Evolutionary conservation across 2,888 invertebrate species (phyloP).

Genomic region (Chrysopilus asiliformis): DNA sequence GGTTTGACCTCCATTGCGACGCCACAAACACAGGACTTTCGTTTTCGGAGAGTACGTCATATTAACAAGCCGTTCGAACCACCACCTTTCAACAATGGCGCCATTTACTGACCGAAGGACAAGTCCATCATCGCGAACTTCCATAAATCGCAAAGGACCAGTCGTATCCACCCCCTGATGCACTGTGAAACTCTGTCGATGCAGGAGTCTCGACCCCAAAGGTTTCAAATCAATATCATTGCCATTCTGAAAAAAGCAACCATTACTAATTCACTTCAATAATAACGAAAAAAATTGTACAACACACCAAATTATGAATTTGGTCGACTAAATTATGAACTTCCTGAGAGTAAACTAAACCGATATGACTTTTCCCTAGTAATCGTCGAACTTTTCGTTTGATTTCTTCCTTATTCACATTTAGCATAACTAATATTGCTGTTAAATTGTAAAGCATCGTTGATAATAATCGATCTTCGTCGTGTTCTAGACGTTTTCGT

Average conservation of each 20-base stretch:
- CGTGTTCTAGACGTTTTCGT: slow-evolving; percentile 88
- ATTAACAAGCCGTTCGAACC: slow-evolving; percentile 97
- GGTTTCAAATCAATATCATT: slow-evolving; percentile 97
- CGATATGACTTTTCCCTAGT: slow-evolving; percentile 96
- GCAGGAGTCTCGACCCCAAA: slow-evolving; percentile 83
- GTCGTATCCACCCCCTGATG: slow-evolving; percentile 89
- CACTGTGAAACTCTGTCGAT: slow-evolving; percentile 96
- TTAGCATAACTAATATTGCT: slow-evolving; percentile 88
- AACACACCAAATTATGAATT: slow-evolving; percentile 80
- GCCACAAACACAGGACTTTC: slow-evolving; percentile 93
- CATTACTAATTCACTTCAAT: background rate
- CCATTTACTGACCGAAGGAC: slow-evolving; percentile 71
- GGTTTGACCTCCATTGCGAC: slow-evolving; percentile 85
- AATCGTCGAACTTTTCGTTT: slow-evolving; percentile 79
- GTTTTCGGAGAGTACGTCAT: slow-evolving; percentile 99
- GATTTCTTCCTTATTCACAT: slow-evolving; percentile 69
- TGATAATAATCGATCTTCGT: slow-evolving; percentile 90
- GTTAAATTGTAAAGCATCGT: slow-evolving; percentile 94
- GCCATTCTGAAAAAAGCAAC: slow-evolving; percentile 57
- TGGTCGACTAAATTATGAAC: slow-evolving; percentile 93
- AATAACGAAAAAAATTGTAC: slow-evolving; percentile 1
- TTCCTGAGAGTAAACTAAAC: slow-evolving; percentile 92
- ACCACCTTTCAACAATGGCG: slow-evolving; percentile 90
- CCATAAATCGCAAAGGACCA: slow-evolving; percentile 77
- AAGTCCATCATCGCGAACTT: slow-evolving; percentile 93